Evolutionary conservation across 2,113 vertebrate species (phyloP).

Genomic region (Carassius gibelio): DNA sequence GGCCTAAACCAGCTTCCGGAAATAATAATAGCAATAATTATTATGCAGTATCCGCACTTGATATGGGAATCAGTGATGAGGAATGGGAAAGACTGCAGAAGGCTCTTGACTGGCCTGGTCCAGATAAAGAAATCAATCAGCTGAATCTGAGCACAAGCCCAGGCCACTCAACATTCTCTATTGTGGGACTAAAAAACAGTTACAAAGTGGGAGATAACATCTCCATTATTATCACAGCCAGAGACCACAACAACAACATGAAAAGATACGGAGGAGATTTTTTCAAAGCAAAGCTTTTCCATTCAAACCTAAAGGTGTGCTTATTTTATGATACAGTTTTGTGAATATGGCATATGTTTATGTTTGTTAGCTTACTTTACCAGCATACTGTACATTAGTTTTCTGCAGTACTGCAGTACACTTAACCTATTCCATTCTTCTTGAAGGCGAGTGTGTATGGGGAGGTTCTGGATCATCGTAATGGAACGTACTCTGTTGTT

Average conservation of each 20-base stretch:
- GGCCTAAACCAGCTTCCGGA: not conserved
- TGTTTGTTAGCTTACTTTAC: too few relatives aligned
- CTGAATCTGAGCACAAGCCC: constrained; percentile 6
- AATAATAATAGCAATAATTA: not conserved
- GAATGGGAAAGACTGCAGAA: constrained; percentile 1
- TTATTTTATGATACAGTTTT: not conserved
- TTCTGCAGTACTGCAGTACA: not conserved
- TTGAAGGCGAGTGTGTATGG: constrained; percentile 22
- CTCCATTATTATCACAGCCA: not conserved
- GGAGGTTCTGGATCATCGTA: constrained; percentile 27
- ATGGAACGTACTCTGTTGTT: not conserved
- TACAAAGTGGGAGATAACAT: not conserved
- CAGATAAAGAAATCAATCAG: not conserved
- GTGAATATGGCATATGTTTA: not conserved
- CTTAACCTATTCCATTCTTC: not conserved
- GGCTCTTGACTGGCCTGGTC: not conserved
- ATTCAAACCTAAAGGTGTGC: not conserved
- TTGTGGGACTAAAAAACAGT: not conserved
- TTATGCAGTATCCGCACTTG: not conserved
- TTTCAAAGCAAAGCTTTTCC: not conserved
- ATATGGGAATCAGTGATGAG: constrained; percentile 5
- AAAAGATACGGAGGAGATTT: not conserved
- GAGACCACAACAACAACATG: not conserved
- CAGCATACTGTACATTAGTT: not conserved
- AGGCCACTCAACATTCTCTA: constrained; percentile 14